A percentile compares a stretch with the other conserved stretches of the same genome.
phyloP scores from a whole-genome alignment of 2,797 vertebrate genomes.

The Tragelaphus oryx region DNA sequence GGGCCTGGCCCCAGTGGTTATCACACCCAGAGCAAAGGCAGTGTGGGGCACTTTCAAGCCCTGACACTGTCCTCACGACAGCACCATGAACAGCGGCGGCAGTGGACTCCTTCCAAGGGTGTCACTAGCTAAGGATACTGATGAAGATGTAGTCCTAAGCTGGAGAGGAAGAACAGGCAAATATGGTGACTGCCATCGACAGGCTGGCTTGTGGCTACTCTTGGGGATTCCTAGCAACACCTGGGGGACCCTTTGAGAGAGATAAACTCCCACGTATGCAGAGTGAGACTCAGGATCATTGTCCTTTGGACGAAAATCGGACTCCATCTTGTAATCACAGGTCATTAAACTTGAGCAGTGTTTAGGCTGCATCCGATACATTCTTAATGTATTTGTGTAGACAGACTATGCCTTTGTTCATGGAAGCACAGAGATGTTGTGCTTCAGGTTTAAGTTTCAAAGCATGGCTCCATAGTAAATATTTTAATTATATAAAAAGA shows the following conservation, averaged over 20 bases:
- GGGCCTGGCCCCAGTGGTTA: not conserved
- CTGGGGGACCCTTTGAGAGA: not conserved
- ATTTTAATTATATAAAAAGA: not conserved
- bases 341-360: not conserved
- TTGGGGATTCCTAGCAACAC: not conserved
- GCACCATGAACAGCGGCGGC: not conserved
- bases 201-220: not conserved
- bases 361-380: not conserved
- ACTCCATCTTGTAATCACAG: not conserved
- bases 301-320: not conserved
- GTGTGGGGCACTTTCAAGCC: not conserved
- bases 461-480: not conserved
- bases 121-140: not conserved
- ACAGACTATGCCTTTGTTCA: not conserved
- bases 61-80: not conserved
- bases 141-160: not conserved
- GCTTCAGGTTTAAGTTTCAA: not conserved
- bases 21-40: not conserved
- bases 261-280: not conserved
- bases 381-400: not conserved
- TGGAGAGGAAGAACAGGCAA: not conserved
- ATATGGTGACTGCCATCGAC: fast-evolving
- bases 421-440: not conserved
- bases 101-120: not conserved
- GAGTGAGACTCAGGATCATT: not conserved